Percentiles rank a stretch among this genome's conserved stretches.
Evolutionary conservation across 2,113 vertebrate species (phyloP).

Genomic region (Egretta garzetta): DNA sequence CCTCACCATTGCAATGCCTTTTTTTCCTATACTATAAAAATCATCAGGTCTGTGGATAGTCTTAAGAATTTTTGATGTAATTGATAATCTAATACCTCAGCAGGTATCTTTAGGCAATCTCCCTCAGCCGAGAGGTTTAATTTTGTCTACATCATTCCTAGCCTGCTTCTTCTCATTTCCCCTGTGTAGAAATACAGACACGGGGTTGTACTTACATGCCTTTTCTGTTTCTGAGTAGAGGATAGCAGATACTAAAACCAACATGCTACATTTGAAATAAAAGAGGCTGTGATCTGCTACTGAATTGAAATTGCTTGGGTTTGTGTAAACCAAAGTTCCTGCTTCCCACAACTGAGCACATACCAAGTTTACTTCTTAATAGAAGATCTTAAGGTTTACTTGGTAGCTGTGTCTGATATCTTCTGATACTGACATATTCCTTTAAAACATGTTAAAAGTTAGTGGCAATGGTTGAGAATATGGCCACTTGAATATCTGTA

Average conservation of each 20-base stretch:
- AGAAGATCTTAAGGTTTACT: not conserved
- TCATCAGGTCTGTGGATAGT: not conserved
- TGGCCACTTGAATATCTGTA: not conserved
- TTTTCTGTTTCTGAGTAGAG: not conserved
- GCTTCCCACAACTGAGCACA: not conserved
- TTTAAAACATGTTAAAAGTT: not conserved
- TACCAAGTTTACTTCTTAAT: not conserved
- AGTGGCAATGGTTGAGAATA: not conserved
- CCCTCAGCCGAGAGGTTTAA: not conserved
- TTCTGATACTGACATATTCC: not conserved
- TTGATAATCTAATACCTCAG: not conserved
- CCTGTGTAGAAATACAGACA: not conserved
- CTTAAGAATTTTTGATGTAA: not conserved
- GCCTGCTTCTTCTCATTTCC: not conserved
- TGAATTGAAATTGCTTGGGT: not conserved
- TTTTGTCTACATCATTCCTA: not conserved
- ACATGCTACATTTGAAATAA: not conserved
- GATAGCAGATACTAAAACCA: not conserved
- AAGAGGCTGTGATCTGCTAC: not conserved
- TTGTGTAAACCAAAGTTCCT: not conserved
- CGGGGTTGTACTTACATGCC: not conserved
- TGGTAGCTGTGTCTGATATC: not conserved
- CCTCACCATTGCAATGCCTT: not conserved
- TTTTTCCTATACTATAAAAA: not conserved
- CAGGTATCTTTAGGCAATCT: not conserved